Evolutionary conservation across 2,888 invertebrate genomes (phyloP).

Genomic region (Anthrax anthrax): DNA sequence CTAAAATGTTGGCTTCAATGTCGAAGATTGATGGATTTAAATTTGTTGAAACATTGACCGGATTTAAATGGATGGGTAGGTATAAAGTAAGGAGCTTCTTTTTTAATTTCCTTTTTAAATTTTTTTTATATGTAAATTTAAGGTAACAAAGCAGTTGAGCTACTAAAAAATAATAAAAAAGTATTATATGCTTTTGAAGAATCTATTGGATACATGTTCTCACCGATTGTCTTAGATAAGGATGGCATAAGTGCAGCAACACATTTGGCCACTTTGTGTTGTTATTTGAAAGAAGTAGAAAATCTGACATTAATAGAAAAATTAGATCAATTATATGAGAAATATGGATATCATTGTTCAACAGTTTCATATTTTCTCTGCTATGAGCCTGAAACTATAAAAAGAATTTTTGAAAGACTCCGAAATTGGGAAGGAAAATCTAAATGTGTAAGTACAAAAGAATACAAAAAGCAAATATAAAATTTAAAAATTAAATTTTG

Average conservation of each 20-base stretch:
- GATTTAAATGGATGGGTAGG: conserved; percentile 98
- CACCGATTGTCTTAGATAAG: conserved; percentile 79
- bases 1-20: conserved; percentile 79
- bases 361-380: conserved; percentile 84
- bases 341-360: conserved; percentile 81
- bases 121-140: conserved; percentile 9
- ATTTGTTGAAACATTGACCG: conserved; percentile 82
- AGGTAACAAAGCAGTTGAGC: conserved; percentile 62
- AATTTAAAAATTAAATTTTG: neutral
- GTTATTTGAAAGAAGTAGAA: conserved; percentile 46
- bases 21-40: conserved; percentile 62
- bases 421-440: conserved; percentile 53
- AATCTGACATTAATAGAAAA: conserved; percentile 44
- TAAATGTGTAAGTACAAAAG: conserved; percentile 33
- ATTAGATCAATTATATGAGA: conserved; percentile 59
- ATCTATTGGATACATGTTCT: conserved; percentile 96
- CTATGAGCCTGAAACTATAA: conserved; percentile 53
- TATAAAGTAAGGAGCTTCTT: too few relatives aligned
- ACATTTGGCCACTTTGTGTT: conserved; percentile 59
- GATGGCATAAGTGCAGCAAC: conserved; percentile 90
- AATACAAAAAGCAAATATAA: neutral
- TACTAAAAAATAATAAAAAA: conserved; percentile 53
- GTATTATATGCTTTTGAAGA: conserved; percentile 95
- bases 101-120: neutral
- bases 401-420: conserved; percentile 64